Conservation (phyloP, 64 coral and sea anemone species). For the Exaiptasia diaphana region DNA sequence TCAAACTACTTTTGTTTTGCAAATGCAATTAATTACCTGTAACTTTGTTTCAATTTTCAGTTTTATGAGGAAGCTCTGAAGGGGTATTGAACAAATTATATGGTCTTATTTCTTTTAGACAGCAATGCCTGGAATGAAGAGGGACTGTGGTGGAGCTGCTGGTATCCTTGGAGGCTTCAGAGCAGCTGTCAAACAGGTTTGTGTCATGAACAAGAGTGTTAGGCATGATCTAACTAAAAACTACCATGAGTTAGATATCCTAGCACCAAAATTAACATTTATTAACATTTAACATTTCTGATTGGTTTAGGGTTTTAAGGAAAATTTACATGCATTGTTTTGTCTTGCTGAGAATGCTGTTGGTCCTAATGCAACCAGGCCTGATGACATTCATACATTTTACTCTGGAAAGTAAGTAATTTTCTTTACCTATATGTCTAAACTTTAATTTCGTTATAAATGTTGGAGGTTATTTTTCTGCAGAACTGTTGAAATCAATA, state of each 20-base stretch:
- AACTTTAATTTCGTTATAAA: neutral
- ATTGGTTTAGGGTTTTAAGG: constrained; percentile 74
- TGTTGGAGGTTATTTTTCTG: neutral
- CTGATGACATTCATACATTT: constrained; percentile 86
- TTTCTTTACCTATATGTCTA: neutral
- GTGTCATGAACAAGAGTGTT: too few species aligned
- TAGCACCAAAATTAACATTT: too few species aligned
- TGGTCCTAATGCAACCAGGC: constrained; percentile 73
- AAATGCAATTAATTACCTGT: too few species aligned
- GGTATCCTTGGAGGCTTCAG: constrained; percentile 87
- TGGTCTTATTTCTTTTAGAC: constrained; percentile 45
- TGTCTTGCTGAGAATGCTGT: constrained; percentile 99
- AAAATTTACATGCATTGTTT: constrained; percentile 92
- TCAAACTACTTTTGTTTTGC: too few species aligned
- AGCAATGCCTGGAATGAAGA: constrained; percentile 94
- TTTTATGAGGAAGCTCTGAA: too few species aligned
- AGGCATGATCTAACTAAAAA: too few species aligned
- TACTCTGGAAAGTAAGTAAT: constrained; percentile 94
- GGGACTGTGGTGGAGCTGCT: constrained; percentile 94
- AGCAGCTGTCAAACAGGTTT: constrained; percentile 91
- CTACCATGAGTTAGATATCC: too few species aligned
- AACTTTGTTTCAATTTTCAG: too few species aligned
- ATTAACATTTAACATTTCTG: too few species aligned
- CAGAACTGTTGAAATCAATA: constrained; percentile 97
- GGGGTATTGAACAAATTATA: too few species aligned